Conservation (phyloP, 1,140 invertebrate species). For the Conus betulinus region DNA sequence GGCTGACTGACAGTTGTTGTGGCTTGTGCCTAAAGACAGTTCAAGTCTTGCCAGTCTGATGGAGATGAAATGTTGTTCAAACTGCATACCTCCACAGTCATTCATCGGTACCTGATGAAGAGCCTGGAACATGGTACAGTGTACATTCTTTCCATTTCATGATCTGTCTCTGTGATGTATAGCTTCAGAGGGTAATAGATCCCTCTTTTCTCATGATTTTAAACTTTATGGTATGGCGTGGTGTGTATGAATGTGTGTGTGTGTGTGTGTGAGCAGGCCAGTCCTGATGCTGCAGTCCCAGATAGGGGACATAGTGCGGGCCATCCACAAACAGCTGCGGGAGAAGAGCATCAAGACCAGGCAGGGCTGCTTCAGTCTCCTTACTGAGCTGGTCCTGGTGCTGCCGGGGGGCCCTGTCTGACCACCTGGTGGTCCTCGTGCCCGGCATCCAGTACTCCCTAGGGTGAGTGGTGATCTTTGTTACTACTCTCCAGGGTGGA, state of each 20-base stretch:
- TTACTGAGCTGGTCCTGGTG: conserved; percentile 93
- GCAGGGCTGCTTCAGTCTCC: conserved; percentile 92
- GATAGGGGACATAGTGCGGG: conserved; percentile 88
- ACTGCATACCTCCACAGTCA: no score
- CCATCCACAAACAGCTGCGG: conserved; percentile 92
- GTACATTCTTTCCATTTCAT: no score
- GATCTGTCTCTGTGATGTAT: background rate
- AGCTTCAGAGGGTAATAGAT: background rate
- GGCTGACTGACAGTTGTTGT: no score
- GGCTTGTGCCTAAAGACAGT: no score
- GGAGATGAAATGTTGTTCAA: no score
- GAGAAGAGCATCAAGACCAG: conserved; percentile 96
- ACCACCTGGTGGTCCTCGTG: conserved; percentile 89
- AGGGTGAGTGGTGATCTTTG: conserved; percentile 76
- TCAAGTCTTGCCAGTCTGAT: no score
- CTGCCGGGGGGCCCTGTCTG: conserved; percentile 90
- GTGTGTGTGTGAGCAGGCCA: conserved; percentile 57
- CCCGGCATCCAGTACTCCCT: conserved; percentile 94
- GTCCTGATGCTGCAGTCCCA: conserved; percentile 75
- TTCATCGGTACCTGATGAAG: no score
- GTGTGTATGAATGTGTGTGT: no score
- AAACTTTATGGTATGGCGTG: background rate
- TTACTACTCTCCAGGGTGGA: background rate
- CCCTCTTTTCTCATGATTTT: no score
- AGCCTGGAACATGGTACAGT: no score